Conservation (phyloP, 2,888 invertebrate genomes). For the Eurytoma adleriae region DNA sequence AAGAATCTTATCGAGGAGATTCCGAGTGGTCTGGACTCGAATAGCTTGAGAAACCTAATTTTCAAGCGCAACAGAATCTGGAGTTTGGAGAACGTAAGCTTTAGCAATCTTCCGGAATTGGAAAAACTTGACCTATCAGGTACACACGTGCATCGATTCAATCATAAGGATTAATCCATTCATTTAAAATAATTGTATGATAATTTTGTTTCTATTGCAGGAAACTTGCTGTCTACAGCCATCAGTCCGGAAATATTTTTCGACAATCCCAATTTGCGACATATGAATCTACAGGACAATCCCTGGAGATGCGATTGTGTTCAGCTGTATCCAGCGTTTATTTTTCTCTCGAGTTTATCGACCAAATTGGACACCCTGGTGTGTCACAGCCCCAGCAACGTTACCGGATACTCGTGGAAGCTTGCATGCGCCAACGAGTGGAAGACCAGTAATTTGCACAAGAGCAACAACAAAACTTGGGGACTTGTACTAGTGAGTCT, state of each 20-base stretch:
- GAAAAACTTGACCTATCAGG: conserved; percentile 80
- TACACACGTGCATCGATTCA: not conserved
- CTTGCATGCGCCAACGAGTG: conserved; percentile 82
- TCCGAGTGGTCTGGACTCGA: conserved; percentile 81
- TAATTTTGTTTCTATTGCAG: conserved; percentile 67
- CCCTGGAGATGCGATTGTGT: conserved; percentile 85
- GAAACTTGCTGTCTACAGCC: conserved; percentile 83
- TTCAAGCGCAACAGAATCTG: conserved; percentile 81
- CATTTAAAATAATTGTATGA: not conserved
- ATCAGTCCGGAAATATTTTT: conserved; percentile 80
- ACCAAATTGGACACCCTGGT: conserved; percentile 78
- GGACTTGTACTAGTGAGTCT: conserved; percentile 67
- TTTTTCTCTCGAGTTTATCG: conserved; percentile 80
- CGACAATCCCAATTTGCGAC: conserved; percentile 79
- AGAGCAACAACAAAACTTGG: conserved; percentile 63
- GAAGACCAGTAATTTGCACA: conserved; percentile 66
- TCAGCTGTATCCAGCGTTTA: conserved; percentile 81
- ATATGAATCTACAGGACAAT: conserved; percentile 83
- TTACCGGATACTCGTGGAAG: conserved; percentile 83
- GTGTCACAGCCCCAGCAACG: conserved; percentile 82
- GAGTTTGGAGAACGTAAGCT: conserved; percentile 80
- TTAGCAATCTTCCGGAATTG: conserved; percentile 80
- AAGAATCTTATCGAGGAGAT: conserved; percentile 82
- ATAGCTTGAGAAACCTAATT: conserved; percentile 79
- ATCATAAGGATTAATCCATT: too few relatives aligned